Conservation (phyloP, 2,888 invertebrate species). For the Torymus aiolomorphi region DNA sequence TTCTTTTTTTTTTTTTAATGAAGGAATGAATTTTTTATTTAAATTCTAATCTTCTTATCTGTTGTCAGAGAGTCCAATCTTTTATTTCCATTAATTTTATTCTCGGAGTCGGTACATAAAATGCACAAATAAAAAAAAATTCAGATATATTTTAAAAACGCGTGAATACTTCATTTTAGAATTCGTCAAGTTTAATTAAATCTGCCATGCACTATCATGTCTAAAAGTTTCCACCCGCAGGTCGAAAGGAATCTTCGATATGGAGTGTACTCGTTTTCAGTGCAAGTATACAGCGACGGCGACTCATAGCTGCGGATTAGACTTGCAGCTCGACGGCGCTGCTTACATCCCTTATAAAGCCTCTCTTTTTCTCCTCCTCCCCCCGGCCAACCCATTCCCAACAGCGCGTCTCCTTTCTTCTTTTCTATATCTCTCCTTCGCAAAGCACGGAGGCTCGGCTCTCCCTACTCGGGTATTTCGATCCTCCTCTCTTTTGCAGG, state of each 20-base stretch:
- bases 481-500: conserved; percentile 61
- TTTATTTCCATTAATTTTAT: too few relatives aligned
- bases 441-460: conserved; percentile 57
- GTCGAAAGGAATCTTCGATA: conserved; percentile 14
- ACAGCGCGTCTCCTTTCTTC: conserved; percentile 59
- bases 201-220: too few relatives aligned
- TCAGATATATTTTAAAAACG: too few relatives aligned
- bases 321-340: conserved; percentile 72
- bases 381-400: conserved; percentile 58
- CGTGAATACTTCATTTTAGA: too few relatives aligned
- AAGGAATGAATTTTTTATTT: too few relatives aligned
- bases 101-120: too few relatives aligned
- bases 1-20: too few relatives aligned
- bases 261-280: conserved; percentile 68
- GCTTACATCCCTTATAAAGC: conserved; percentile 74
- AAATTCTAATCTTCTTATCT: too few relatives aligned
- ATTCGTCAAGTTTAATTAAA: too few relatives aligned
- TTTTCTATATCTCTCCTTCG: conserved; percentile 55
- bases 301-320: conserved; percentile 74
- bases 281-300: conserved; percentile 66
- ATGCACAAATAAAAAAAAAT: too few relatives aligned
- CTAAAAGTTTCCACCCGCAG: too few relatives aligned
- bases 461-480: not conserved
- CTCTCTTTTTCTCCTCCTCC: conserved; percentile 46
- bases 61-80: too few relatives aligned